Evolutionary conservation across 2,888 invertebrate species (phyloP), one percentile per base, ranked within the genome.

Genomic region (Cinara cedri): DNA sequence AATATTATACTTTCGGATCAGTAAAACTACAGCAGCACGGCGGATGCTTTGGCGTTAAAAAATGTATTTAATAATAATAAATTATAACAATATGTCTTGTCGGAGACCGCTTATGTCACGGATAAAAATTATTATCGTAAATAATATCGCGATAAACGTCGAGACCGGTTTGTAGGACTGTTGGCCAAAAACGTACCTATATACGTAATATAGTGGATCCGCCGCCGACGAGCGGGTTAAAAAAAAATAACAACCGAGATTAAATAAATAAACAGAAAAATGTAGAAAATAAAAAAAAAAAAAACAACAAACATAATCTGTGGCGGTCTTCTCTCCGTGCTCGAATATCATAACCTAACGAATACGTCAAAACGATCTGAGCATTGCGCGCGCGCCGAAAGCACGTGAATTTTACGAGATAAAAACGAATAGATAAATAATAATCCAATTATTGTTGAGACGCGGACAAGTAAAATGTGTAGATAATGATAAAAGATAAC

Each of bases 31-130:
- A 6, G 34, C n/a, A n/a, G n/a, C 8, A 21, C 13, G 26, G 21
- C 13, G 19, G 19, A 63, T 9, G 34, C 26, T 72, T 26, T 13
- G 55, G 60, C 42, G 54, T 60, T 57, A 72, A 57, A 60, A 72
- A 72, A 57, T 16, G 24, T 57, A 46, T 24, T 57, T n/a, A 46
- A 24, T 46, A 62, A 62, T 49, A 19, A 57, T 72, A 72, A 72
- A 72, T 72, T 75, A 63, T 46, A 46, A 55, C 66, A 46, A 76
- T 76, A 68, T 19, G 68, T 76, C 76, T 65, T 19, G 76, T 57
- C 55, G 42, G 55, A 57, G 75, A 55, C 57, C 76, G 46, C 66
- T 76, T 76, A 76, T 76, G 76, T 68, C 76, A 57, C 34, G n/a
- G 49, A 16, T 66, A 34, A 68, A 34, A 68, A 68, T 68, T 68